These are phyloP conservation scores for Eublepharis macularius DNA, from an alignment of 2,113 vertebrate genomes.

Conservation along the genomic window DNA sequence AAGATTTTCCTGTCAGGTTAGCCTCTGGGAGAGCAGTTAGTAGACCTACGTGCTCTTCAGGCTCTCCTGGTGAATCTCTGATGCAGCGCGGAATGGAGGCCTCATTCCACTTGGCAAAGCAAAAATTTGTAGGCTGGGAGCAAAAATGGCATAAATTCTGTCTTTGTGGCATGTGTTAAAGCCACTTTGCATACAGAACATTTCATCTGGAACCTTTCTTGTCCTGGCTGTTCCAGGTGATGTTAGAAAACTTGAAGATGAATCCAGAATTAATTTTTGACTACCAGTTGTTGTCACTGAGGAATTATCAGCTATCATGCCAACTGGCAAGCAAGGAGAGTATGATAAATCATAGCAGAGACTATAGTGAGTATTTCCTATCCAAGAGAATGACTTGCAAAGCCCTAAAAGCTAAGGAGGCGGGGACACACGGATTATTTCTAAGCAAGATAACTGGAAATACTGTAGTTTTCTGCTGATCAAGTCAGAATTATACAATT, in stretches of 20 bases:
- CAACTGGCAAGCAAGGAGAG: neutral
- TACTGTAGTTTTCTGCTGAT: neutral
- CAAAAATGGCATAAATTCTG: constrained; percentile 65
- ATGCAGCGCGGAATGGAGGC: constrained; percentile 62
- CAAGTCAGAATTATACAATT: neutral
- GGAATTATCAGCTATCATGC: constrained; percentile 11
- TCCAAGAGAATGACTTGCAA: neutral
- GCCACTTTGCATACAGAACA: constrained; percentile 45
- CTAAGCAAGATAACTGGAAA: constrained; percentile 22
- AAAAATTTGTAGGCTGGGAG: constrained; percentile 71
- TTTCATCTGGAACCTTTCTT: constrained; percentile 14
- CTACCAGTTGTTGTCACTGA: neutral
- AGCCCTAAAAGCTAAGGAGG: neutral
- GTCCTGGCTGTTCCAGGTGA: constrained; percentile 6
- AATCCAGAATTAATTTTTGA: constrained; percentile 1
- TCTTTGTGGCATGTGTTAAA: constrained; percentile 55
- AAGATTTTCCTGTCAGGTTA: constrained; percentile 65
- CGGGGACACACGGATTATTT: constrained; percentile 5
- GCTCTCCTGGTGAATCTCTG: constrained; percentile 68
- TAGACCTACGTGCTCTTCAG: constrained; percentile 67
- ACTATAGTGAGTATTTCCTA: neutral
- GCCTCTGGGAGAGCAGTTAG: constrained; percentile 61
- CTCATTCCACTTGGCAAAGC: constrained; percentile 71
- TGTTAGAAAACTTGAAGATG: neutral
- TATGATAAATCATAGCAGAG: constrained; percentile 13